phyloP scores from a whole-genome alignment of 1,140 invertebrate species.

The Cylas formicarius region DNA sequence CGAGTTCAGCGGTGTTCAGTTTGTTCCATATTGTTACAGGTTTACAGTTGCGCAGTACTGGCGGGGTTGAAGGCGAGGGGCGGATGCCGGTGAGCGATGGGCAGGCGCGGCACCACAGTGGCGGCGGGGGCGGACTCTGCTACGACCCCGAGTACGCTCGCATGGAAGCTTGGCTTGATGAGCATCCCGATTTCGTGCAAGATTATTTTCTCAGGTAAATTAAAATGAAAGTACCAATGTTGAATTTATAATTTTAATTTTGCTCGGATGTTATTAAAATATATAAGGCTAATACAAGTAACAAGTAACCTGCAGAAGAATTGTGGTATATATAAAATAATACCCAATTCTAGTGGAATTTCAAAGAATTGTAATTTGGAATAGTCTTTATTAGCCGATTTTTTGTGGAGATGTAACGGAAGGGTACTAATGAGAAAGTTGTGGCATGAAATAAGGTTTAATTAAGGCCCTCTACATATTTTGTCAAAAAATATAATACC shows the following conservation, averaged over 20 bases:
- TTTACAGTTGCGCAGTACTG: conserved; percentile 71
- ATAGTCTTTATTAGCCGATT: too few species aligned
- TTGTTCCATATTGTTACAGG: conserved; percentile 51
- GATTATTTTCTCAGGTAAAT: conserved; percentile 86
- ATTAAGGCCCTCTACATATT: too few species aligned
- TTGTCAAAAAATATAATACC: too few species aligned
- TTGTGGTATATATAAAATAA: too few species aligned
- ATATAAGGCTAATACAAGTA: too few species aligned
- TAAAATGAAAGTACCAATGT: neutral
- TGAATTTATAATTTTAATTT: neutral
- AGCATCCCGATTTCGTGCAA: conserved; percentile 90
- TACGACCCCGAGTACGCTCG: conserved; percentile 78
- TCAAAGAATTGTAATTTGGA: too few species aligned
- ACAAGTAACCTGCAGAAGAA: too few species aligned
- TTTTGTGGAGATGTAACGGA: too few species aligned
- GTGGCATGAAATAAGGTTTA: too few species aligned
- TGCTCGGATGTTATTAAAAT: neutral
- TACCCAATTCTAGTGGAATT: too few species aligned
- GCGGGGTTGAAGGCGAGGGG: conserved; percentile 65
- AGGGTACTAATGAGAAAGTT: too few species aligned
- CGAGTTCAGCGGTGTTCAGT: too few species aligned
- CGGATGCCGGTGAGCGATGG: conserved; percentile 57
- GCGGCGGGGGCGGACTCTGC: conserved; percentile 46
- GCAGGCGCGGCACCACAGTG: conserved; percentile 39
- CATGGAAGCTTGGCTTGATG: conserved; percentile 91